Evolutionary conservation across 2,113 vertebrate genomes (phyloP).

Genomic region (Nematolebias whitei): DNA sequence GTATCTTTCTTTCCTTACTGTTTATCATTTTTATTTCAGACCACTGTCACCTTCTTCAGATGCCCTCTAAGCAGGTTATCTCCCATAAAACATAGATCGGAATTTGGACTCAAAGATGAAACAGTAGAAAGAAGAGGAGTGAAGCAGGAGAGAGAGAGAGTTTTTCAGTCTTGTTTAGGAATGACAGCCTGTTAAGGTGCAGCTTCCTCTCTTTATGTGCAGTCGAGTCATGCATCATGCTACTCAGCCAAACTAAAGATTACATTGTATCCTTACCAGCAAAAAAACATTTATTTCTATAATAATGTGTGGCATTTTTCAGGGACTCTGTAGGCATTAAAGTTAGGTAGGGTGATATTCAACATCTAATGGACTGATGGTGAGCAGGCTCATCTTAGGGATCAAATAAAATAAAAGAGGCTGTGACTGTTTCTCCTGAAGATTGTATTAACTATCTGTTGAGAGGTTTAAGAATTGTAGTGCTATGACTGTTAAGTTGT

Average conservation of each 20-base stretch:
- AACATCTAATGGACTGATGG: constrained; percentile 21
- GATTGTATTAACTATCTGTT: background rate
- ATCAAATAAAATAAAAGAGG: background rate
- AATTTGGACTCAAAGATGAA: constrained; percentile 36
- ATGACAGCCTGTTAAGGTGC: constrained; percentile 45
- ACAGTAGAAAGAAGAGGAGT: constrained; percentile 22
- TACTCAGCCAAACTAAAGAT: constrained; percentile 43
- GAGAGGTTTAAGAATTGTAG: background rate
- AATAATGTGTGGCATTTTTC: constrained; percentile 26
- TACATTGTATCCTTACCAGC: constrained; percentile 54
- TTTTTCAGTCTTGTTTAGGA: constrained; percentile 31
- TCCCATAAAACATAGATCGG: constrained; percentile 27
- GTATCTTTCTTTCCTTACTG: constrained; percentile 43
- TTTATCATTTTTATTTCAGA: constrained; percentile 53
- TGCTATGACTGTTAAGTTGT: background rate
- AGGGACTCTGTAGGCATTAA: constrained; percentile 22
- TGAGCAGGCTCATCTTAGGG: background rate
- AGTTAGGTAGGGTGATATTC: background rate
- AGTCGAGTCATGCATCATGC: constrained; percentile 52
- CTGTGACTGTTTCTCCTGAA: no score
- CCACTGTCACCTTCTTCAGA: constrained; percentile 34
- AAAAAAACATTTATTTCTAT: constrained; percentile 50
- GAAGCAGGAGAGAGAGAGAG: constrained; percentile 14
- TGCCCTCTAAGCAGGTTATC: constrained; percentile 22
- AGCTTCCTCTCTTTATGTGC: constrained; percentile 38